Conservation (phyloP, 2,113 vertebrate genomes). For the Canis aureus region DNA sequence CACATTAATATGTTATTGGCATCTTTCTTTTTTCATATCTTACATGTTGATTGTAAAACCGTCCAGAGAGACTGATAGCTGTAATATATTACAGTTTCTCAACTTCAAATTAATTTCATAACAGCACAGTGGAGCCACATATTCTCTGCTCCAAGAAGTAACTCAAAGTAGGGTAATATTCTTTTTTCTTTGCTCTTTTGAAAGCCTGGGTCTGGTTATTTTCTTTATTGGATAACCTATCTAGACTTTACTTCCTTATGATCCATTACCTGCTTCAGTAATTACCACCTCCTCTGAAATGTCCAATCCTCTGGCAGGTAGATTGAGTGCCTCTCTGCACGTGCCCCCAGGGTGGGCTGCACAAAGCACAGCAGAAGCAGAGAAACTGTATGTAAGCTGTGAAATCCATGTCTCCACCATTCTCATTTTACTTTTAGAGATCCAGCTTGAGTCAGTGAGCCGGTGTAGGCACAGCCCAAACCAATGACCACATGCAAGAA, state of each 20-base stretch:
- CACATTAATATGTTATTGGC: slow-evolving; percentile 82
- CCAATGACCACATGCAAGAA: background rate
- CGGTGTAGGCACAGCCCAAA: background rate
- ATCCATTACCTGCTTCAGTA: slow-evolving; percentile 60
- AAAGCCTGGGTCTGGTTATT: slow-evolving; percentile 57
- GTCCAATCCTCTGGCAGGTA: background rate
- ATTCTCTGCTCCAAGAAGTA: slow-evolving; percentile 73
- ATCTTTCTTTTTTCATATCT: slow-evolving; percentile 82
- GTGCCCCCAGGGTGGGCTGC: background rate
- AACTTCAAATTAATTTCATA: slow-evolving; percentile 83
- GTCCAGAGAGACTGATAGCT: slow-evolving; percentile 78
- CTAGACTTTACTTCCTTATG: slow-evolving; percentile 60
- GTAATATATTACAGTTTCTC: slow-evolving; percentile 80
- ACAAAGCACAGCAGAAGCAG: background rate
- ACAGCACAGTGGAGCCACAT: slow-evolving; percentile 68
- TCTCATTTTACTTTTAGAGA: background rate
- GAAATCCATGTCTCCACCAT: background rate
- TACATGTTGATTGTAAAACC: slow-evolving; percentile 79
- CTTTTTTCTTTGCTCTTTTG: slow-evolving; percentile 69
- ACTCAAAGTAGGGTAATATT: slow-evolving; percentile 70
- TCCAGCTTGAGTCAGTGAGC: background rate
- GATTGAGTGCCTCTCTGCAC: slow-evolving; percentile 22
- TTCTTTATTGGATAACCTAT: slow-evolving; percentile 69
- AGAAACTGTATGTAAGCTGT: background rate
- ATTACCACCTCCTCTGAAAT: slow-evolving; percentile 40